Conservation (phyloP, 2,113 vertebrate genomes). For the Anoura caudifer region DNA sequence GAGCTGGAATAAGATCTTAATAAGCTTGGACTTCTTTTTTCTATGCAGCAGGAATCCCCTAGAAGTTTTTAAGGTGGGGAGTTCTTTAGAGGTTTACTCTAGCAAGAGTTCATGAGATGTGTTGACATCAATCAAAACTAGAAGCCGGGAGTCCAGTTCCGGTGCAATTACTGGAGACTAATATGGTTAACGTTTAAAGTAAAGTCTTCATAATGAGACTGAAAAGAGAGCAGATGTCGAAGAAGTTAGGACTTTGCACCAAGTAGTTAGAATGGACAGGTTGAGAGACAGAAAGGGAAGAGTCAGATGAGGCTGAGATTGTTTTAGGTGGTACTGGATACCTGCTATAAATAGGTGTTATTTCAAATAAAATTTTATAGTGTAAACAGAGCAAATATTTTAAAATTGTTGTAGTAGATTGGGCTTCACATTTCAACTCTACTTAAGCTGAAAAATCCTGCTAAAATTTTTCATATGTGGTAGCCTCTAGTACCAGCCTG, state of each 20-base stretch:
- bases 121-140: not conserved
- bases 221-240: not conserved
- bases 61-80: not conserved
- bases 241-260: not conserved
- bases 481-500: not conserved
- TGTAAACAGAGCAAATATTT: constrained; percentile 16
- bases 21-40: not conserved
- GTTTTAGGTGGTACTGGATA: not conserved
- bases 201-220: not conserved
- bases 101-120: not conserved
- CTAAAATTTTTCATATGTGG: not conserved
- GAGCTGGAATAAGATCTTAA: not conserved
- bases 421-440: constrained; percentile 7
- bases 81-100: constrained; percentile 19
- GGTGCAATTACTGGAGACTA: not conserved
- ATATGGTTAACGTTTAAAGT: not conserved
- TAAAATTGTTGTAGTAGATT: not conserved
- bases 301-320: not conserved
- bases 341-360: not conserved
- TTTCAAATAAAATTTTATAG: not conserved
- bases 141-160: not conserved
- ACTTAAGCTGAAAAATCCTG: not conserved
- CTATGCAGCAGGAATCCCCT: not conserved
- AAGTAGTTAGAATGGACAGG: not conserved
- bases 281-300: not conserved